Evolutionary conservation across 2,888 invertebrate species (phyloP), one percentile per base, ranked within the genome.

Genomic region (Corbicula japonica): DNA sequence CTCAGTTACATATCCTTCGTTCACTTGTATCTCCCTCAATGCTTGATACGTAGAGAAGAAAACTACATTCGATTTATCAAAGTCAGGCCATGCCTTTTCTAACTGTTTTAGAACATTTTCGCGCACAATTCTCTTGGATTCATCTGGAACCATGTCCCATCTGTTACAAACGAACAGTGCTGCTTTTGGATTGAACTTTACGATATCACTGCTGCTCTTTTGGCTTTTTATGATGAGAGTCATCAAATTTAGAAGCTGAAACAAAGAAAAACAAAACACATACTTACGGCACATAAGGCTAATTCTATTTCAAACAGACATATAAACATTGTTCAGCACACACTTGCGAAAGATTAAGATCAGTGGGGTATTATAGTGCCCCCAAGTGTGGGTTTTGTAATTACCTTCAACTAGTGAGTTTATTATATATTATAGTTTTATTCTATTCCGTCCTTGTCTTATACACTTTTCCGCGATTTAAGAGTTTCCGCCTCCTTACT

Each of bases 111-210:
- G 52, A 2, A 85, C 88, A 60, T 88, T 84, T 8, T 82, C 72
- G 23, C 85, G 84, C 10, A 91, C 89, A 0, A 69, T 61, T 1
- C 72, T 60, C 52, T 80, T 80, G 21, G 88, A 85, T 1, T 86
- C 76, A 3, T 77, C 78, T 32, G 66, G 68, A 2, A 92, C 87
- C 65, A 86, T 83, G 78, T 92, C 92, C 91, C 91, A 92, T 4
- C 90, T 77, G 77, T 91, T 91, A 65, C 90, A 90, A 1, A 92
- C 87, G 77, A 92, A 92, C 66, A 91, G 80, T 38, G 92, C 91
- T 15, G 91, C 86, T 26, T 83, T 71, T 0, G 91, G 87, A 68
- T 90, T 87, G 66, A 90, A 89, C 30, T 74, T 71, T 15, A 81
- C 32, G 12, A 77, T 34, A 62, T 87, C 86, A 18, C 38, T 60